Evolutionary conservation across 1,140 invertebrate genomes (phyloP).

Genomic region (Conus ventricosus): DNA sequence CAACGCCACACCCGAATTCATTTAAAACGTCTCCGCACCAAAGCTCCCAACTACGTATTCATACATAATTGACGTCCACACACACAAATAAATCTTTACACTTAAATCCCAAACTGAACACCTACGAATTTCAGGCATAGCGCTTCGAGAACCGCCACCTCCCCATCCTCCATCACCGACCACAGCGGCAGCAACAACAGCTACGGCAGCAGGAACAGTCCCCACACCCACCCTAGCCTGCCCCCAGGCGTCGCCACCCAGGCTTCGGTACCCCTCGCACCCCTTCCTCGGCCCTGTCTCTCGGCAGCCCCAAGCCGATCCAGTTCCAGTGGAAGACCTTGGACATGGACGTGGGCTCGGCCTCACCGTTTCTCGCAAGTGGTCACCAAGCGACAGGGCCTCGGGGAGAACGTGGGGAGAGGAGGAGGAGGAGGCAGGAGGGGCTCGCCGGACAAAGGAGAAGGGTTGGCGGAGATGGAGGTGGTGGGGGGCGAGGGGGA

Average conservation of each 20-base stretch:
- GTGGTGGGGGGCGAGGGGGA: slow-evolving; percentile 6
- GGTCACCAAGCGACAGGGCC: slow-evolving; percentile 30
- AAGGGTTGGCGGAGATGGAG: neutral
- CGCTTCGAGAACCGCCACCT: too few relatives aligned
- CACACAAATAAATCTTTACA: too few relatives aligned
- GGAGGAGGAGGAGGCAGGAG: too few relatives aligned
- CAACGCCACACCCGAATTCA: too few relatives aligned
- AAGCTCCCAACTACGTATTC: too few relatives aligned
- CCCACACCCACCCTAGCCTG: neutral
- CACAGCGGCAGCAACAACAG: neutral
- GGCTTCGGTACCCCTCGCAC: neutral
- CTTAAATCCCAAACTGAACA: too few relatives aligned
- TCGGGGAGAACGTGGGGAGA: neutral
- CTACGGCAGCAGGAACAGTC: neutral
- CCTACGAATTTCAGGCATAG: too few relatives aligned
- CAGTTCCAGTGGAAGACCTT: slow-evolving; percentile 36
- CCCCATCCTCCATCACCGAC: too few relatives aligned
- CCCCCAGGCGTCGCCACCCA: neutral
- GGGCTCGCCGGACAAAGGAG: neutral
- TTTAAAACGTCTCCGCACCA: too few relatives aligned
- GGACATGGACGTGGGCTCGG: slow-evolving; percentile 57
- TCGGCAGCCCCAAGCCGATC: neutral
- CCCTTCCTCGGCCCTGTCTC: neutral
- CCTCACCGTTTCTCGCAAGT: slow-evolving; percentile 64
- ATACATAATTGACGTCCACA: too few relatives aligned